Percentiles rank a stretch among this genome's conserved stretches.
Evolutionary conservation across 23 tunicate species (phyloP).

Genomic region (Oikopleura albicans): DNA sequence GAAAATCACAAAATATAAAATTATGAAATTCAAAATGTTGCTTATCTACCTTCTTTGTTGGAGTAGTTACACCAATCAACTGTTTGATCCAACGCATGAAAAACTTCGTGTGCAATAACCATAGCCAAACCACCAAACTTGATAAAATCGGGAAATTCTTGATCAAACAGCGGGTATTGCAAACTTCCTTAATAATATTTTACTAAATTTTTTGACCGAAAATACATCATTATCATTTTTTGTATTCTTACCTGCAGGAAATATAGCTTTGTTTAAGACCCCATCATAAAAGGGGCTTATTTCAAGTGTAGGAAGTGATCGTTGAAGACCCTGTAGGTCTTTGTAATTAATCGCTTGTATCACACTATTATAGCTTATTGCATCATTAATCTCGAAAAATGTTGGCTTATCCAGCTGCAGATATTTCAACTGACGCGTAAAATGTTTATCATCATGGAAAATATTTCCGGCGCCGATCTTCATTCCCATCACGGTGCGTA

Average conservation of each 20-base stretch:
- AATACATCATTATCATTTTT: not conserved
- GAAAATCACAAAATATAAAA: too few relatives aligned
- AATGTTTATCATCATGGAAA: too few relatives aligned
- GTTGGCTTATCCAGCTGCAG: too few relatives aligned
- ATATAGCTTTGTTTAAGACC: not conserved
- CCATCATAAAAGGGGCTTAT: not conserved
- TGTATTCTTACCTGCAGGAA: not conserved
- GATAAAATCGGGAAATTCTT: not conserved
- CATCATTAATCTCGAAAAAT: too few relatives aligned
- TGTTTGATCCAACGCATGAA: not conserved
- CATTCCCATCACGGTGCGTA: too few relatives aligned
- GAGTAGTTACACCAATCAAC: not conserved
- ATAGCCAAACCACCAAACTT: not conserved
- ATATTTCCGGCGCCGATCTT: too few relatives aligned
- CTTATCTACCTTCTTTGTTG: not conserved
- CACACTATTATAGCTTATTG: too few relatives aligned
- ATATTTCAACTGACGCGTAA: too few relatives aligned
- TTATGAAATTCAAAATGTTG: not conserved
- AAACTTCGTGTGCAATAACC: not conserved
- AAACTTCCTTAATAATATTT: not conserved
- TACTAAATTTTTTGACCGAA: too few relatives aligned
- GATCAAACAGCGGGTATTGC: not conserved
- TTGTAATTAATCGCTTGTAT: too few relatives aligned
- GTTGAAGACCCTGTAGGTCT: too few relatives aligned
- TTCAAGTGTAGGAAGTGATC: not conserved